These are phyloP conservation scores for Vultur gryphus DNA, from an alignment of 2,797 vertebrate species.

Conservation along the genomic window DNA sequence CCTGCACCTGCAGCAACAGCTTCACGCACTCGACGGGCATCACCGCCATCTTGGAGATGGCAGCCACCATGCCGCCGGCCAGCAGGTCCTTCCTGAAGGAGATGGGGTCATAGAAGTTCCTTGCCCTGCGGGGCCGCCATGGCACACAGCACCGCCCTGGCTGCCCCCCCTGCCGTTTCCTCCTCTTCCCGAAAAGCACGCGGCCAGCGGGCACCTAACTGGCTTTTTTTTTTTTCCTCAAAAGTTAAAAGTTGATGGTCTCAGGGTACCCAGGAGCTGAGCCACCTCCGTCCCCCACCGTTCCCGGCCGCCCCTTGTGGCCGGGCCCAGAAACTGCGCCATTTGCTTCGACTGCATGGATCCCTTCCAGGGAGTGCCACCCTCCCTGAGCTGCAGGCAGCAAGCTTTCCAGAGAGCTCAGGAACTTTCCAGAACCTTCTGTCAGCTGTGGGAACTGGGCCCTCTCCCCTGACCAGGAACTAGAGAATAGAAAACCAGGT, in stretches of 20 bases:
- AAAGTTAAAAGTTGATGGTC: background rate
- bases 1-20: constrained; percentile 59
- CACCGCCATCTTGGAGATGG: constrained; percentile 37
- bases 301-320: no score
- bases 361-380: background rate
- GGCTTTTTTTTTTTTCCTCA: background rate
- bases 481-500: background rate
- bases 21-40: constrained; percentile 53
- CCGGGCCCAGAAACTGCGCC: fast-evolving
- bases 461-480: background rate
- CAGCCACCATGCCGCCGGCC: background rate
- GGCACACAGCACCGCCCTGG: fast-evolving
- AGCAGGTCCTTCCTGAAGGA: constrained; percentile 54
- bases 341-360: background rate
- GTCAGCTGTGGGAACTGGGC: background rate
- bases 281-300: fast-evolving
- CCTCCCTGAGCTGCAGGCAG: background rate
- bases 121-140: background rate
- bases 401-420: background rate
- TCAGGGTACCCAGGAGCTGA: background rate
- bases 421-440: background rate
- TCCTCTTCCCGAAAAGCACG: background rate
- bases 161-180: fast-evolving
- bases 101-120: background rate
- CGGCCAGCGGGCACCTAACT: fast-evolving